Evolutionary conservation across 2,797 vertebrate genomes (phyloP).

Genomic region (Meriones psammophilus): DNA sequence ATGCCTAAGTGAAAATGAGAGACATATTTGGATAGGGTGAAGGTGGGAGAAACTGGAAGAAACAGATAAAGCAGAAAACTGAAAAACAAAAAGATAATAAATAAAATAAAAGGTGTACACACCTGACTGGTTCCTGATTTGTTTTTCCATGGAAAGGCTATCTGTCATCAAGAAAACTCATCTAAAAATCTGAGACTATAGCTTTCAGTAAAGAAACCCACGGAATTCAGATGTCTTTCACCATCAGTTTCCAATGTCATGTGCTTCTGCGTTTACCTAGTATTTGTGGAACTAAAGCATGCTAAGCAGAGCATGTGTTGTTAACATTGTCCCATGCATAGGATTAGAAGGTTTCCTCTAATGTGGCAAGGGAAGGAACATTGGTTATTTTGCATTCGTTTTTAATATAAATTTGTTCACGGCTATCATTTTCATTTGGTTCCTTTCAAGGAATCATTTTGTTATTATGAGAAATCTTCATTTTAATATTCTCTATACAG

Average conservation of each 20-base stretch:
- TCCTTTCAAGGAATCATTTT: constrained; percentile 55
- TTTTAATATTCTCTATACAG: constrained; percentile 51
- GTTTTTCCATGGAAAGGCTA: constrained; percentile 38
- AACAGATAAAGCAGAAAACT: not conserved
- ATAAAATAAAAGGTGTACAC: not conserved
- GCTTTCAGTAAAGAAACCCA: constrained; percentile 57
- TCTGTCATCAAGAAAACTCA: not conserved
- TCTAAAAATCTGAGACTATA: not conserved
- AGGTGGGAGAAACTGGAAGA: not conserved
- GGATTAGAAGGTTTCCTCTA: constrained; percentile 48
- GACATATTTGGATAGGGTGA: too few species aligned
- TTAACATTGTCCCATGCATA: constrained; percentile 34
- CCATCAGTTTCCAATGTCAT: constrained; percentile 35
- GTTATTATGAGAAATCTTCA: constrained; percentile 45
- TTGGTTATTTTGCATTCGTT: constrained; percentile 60
- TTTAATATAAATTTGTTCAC: constrained; percentile 65
- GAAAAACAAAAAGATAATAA: not conserved
- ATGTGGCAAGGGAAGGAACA: not conserved
- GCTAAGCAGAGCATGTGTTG: constrained; percentile 6
- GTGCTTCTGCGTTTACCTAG: constrained; percentile 60
- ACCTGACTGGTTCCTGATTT: not conserved
- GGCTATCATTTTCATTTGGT: constrained; percentile 69
- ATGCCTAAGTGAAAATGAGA: not conserved
- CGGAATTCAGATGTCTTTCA: constrained; percentile 57
- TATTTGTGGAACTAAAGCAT: constrained; percentile 58